These are phyloP conservation scores for Spodoptera picta DNA, from an alignment of 2,888 invertebrate genomes.

Conservation along the genomic window DNA sequence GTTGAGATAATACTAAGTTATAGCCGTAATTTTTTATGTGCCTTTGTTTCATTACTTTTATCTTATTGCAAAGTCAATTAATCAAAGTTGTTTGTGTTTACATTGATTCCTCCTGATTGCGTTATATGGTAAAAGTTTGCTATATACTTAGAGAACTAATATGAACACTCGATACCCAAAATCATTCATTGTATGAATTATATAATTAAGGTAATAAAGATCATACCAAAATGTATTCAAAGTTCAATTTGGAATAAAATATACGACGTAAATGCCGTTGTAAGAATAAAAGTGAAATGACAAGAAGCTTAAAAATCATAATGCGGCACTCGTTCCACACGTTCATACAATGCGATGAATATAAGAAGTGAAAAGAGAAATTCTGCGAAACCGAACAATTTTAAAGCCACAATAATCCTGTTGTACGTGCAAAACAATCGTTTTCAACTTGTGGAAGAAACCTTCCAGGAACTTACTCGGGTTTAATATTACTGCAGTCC, in stretches of 20 bases:
- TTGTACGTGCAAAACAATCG: conserved; percentile 30
- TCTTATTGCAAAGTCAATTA: conserved; percentile 34
- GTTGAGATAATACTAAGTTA: conserved; percentile 19
- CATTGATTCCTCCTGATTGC: conserved; percentile 1
- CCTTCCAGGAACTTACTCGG: conserved; percentile 39
- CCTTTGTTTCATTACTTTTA: conserved; percentile 28
- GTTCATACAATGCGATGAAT: conserved; percentile 8
- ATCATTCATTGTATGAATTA: too few species aligned
- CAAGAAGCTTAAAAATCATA: too few species aligned
- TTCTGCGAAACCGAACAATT: conserved; percentile 35
- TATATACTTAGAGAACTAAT: too few species aligned
- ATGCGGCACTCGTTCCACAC: not conserved
- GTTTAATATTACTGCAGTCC: conserved; percentile 32
- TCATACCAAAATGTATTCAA: too few species aligned
- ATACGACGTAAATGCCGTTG: too few species aligned
- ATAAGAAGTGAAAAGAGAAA: conserved; percentile 11
- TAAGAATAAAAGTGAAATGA: too few species aligned
- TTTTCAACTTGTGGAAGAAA: conserved; percentile 30
- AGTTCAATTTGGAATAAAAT: too few species aligned
- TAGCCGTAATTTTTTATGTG: conserved; percentile 35
- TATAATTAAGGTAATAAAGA: too few species aligned
- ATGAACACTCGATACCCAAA: too few species aligned
- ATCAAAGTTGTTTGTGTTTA: conserved; percentile 33
- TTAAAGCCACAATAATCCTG: conserved; percentile 39
- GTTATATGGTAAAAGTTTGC: too few species aligned